Base-by-base conservation (phyloP, 1,140 invertebrate species). In the Solenopsis fugax region DNA sequence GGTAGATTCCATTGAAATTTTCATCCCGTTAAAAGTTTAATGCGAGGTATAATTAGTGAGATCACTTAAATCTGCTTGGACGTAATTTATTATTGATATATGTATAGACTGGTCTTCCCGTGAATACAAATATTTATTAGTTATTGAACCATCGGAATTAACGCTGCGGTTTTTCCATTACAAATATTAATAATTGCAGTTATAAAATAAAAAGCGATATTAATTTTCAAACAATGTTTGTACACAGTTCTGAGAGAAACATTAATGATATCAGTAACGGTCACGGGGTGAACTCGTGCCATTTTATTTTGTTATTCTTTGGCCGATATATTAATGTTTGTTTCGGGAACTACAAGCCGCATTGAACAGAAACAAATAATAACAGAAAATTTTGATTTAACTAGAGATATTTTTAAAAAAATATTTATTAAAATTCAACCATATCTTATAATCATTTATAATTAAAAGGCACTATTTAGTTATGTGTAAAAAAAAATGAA, bases 1-100 rank as follows among this genome's bases (percentile, higher is more conserved):
- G 50, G 54, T 60, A 65, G 4, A 72, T 76, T 60, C 48, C 76
- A 0, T 76, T 29, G 54, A 34, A 69, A 87, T 75, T 62, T 73
- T 58, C 18, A 50, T 56, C 7, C 24, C 7, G 24, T n/a, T 52
- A 12, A 34, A 56, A 87, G 18, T 62, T 37, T 13, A 29, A 72
- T 12, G 16, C 16, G 24, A 12, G 12, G 9, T 48, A 41, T 56
- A 18, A 56, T 16, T 1, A 24, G 48, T 18, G 37, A 18, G 13
- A 67, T 50, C 9, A 18, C 34, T 80, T 67, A 34, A 48, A 62
- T 45, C 10, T 77, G 10, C n/a, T 60, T 41, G 13, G 16, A 60
- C 21, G 0, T 76, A 60, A 60, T 34, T 78, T 78, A 65, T 65
- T 52, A 64, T 50, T 65, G 52, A 6, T 24, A 37, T 7, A 56